phyloP scores from a whole-genome alignment of 1,140 invertebrate genomes.

The Andricus grossulariae region DNA sequence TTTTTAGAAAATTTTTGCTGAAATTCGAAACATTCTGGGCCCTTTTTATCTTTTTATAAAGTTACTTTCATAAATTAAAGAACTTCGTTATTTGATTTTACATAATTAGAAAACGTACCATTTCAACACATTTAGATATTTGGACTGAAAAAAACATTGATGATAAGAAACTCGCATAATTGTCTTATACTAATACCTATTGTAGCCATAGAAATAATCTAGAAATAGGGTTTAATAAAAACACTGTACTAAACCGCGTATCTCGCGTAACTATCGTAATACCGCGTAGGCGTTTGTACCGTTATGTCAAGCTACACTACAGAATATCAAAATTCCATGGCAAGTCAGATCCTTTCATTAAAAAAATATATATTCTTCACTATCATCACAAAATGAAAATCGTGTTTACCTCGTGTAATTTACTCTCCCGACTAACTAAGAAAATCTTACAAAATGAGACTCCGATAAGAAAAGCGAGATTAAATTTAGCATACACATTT shows the following conservation, averaged over 20 bases:
- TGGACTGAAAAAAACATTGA: too few species aligned
- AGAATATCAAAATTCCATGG: not conserved
- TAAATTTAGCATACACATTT: slow-evolving; percentile 20
- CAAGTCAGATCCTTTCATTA: slow-evolving; percentile 6
- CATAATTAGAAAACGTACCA: too few species aligned
- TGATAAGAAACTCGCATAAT: too few species aligned
- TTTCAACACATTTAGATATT: too few species aligned
- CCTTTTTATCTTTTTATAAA: too few species aligned
- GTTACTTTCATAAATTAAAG: too few species aligned
- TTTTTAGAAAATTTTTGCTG: too few species aligned
- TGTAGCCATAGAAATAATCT: too few species aligned
- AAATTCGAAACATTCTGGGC: too few species aligned
- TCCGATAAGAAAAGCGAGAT: slow-evolving; percentile 2
- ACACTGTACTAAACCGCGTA: not conserved
- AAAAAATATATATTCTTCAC: slow-evolving; percentile 1
- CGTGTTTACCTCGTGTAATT: not conserved
- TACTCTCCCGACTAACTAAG: not conserved
- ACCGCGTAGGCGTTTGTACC: slow-evolving; percentile 16
- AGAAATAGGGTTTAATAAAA: slow-evolving; percentile 4
- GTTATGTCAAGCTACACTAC: not conserved
- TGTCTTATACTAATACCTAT: too few species aligned
- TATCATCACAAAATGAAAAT: not conserved
- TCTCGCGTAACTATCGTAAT: slow-evolving; percentile 12
- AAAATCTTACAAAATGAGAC: slow-evolving; percentile 1
- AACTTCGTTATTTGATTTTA: too few species aligned